Evolutionary conservation across 1,140 invertebrate species (phyloP).

Genomic region (Oreohelix idahoensis): DNA sequence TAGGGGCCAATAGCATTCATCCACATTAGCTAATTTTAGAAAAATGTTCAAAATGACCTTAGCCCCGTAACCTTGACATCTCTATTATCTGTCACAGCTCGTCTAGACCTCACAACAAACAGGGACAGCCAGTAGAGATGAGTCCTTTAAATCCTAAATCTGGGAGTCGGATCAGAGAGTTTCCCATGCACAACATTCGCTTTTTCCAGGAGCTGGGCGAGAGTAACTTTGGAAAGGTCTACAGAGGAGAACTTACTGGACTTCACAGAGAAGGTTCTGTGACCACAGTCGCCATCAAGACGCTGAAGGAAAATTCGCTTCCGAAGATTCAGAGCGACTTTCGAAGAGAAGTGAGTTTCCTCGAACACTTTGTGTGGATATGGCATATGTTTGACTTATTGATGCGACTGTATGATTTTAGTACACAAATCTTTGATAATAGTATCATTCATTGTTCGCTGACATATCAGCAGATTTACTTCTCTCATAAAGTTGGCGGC

Average conservation of each 20-base stretch:
- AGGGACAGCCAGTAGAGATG: slow-evolving; percentile 59
- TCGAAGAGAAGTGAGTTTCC: slow-evolving; percentile 81
- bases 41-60: no score
- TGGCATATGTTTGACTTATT: no score
- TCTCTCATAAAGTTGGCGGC: no score
- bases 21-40: no score
- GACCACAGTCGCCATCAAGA: slow-evolving; percentile 92
- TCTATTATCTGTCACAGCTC: slow-evolving; percentile 12
- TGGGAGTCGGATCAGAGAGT: slow-evolving; percentile 70
- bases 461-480: no score
- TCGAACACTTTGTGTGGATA: no score
- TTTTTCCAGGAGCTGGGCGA: slow-evolving; percentile 96
- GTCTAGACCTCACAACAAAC: slow-evolving; percentile 49
- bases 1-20: no score
- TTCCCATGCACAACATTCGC: slow-evolving; percentile 84
- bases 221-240: slow-evolving; percentile 89
- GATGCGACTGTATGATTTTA: no score
- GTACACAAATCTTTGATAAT: no score
- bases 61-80: no score
- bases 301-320: slow-evolving; percentile 92
- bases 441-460: no score
- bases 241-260: slow-evolving; percentile 87
- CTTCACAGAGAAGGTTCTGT: slow-evolving; percentile 69
- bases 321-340: slow-evolving; percentile 93
- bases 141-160: slow-evolving; percentile 66